These are phyloP conservation scores for Thunnus albacares DNA, from an alignment of 2,797 vertebrate genomes.

Conservation along the genomic window DNA sequence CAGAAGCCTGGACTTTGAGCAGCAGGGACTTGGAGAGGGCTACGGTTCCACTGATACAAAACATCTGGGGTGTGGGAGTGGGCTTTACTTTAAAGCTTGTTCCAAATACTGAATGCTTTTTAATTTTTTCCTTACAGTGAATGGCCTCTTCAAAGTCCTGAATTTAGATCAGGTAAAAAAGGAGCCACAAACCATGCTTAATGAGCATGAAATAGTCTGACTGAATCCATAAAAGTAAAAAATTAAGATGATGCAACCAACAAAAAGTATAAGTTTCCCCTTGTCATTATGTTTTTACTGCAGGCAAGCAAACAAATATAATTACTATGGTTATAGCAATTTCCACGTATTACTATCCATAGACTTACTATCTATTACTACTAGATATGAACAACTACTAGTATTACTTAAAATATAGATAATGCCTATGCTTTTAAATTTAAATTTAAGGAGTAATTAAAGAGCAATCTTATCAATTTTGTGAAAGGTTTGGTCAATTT, in stretches of 20 bases:
- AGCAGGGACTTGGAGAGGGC: slow-evolving; percentile 62
- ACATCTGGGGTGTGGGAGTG: slow-evolving; percentile 72
- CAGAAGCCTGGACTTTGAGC: slow-evolving; percentile 78
- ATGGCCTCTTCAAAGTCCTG: not conserved
- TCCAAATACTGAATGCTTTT: slow-evolving; percentile 23
- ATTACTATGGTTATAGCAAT: not conserved
- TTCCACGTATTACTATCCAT: too few relatives aligned
- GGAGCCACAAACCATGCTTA: not conserved
- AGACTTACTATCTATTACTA: too few relatives aligned
- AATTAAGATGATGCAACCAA: slow-evolving; percentile 8
- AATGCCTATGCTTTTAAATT: too few relatives aligned
- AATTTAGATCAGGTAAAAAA: slow-evolving; percentile 5
- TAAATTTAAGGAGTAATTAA: not conserved
- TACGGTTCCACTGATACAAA: slow-evolving; percentile 80
- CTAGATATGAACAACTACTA: too few relatives aligned
- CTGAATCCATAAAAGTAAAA: slow-evolving; percentile 38
- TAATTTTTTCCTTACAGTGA: slow-evolving; percentile 20
- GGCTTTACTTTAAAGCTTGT: slow-evolving; percentile 46
- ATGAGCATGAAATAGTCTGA: slow-evolving; percentile 68
- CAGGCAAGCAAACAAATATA: not conserved
- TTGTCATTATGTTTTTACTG: not conserved
- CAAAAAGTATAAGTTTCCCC: not conserved
- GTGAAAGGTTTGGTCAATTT: not conserved
- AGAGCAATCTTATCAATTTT: not conserved
- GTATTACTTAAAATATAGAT: not conserved